Evolutionary conservation across 1,140 invertebrate genomes (phyloP), one percentile per base, ranked within the genome.

Genomic region (Maniola jurtina): DNA sequence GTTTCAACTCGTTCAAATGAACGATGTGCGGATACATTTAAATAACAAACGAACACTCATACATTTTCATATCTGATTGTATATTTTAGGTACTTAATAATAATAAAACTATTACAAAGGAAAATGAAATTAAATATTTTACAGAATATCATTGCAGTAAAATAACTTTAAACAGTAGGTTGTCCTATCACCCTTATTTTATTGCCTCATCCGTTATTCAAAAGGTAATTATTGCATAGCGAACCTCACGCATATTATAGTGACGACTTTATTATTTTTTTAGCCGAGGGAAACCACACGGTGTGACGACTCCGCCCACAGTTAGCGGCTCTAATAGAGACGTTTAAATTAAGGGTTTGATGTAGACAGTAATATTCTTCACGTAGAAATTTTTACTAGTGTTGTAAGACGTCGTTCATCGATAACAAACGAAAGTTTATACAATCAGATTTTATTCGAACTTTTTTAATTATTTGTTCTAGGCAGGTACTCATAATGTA

Each of bases 231-330:
- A 64, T 64, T 64, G 16, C 47, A 62, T 57, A 45, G 56, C 59
- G 11, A 14, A 50, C 25, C 35, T 48, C 11, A 52, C 15, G 16
- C 13, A 36, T 40, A 16, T 14, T 72, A 56, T 50, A 68, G 45
- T 80, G 78, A 84, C 75, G 64, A 70, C 83, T 85, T 87, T 73
- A 88, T 89, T 85, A 88, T 80, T 80, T 77, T 88, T 89, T 88
- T 66, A 84, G 55, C 54, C 52, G 33, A 62, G 56, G 64, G 47
- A 69, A 54, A 63, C 56, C 16, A 58, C 42, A 40, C 34, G 64
- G 71, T 76, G 73, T 73, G 77, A 64, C 68, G 25, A 68, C 40
- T 55, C 68, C 86, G 79, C 86, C 86, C 78, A 67, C 78, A 76
- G 77, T 84, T 84, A 75, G 66, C 79, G 72, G 75, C 42, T 73